phyloP scores from a whole-genome alignment of 1,140 invertebrate species.

The Procambarus clarkii region DNA sequence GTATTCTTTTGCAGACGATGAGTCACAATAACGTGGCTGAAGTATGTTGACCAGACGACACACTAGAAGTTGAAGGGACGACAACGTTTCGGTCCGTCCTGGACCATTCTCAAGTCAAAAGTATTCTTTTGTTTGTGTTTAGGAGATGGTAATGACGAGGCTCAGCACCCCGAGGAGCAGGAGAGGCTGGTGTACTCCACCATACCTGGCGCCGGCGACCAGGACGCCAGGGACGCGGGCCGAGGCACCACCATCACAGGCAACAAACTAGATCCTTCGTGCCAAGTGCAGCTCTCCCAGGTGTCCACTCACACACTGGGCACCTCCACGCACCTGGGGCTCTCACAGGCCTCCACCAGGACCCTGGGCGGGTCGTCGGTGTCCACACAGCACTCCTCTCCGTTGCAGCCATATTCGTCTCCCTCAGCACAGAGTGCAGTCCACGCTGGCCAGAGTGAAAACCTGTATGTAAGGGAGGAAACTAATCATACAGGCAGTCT shows the following conservation, averaged over 20 bases:
- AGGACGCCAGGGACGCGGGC: neutral
- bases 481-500: neutral
- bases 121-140: neutral
- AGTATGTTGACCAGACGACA: no score
- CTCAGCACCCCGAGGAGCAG: constrained; percentile 47
- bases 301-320: constrained; percentile 57
- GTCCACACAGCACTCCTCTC: constrained; percentile 56
- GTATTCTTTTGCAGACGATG: no score
- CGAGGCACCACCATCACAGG: neutral
- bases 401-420: constrained; percentile 51
- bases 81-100: no score
- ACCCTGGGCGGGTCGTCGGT: constrained; percentile 49
- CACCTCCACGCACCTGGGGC: constrained; percentile 54
- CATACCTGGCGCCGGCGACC: neutral
- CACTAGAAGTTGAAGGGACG: no score
- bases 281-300: constrained; percentile 57
- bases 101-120: no score
- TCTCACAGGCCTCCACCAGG: constrained; percentile 56
- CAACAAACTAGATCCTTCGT: constrained; percentile 6
- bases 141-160: constrained; percentile 37
- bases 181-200: constrained; percentile 52
- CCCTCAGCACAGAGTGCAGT: constrained; percentile 51
- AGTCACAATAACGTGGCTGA: no score
- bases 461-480: constrained; percentile 2
- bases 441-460: constrained; percentile 20